Percentiles rank a stretch among this genome's conserved stretches.
phyloP scores from a whole-genome alignment of 1,140 invertebrate genomes.

The Caenorhabditis briggsae region DNA sequence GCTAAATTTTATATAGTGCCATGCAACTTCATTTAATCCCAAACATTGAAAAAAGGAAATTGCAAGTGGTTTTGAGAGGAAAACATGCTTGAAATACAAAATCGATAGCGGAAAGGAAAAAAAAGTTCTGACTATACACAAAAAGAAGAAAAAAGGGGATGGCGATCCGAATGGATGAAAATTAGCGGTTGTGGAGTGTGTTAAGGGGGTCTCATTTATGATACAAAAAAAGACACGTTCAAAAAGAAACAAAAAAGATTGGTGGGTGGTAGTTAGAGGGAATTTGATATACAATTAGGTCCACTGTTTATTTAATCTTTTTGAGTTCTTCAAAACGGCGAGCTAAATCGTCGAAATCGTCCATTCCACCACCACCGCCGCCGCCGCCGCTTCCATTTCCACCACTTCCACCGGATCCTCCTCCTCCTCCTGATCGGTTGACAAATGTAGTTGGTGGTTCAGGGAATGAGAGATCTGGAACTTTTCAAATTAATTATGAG shows the following conservation, averaged over 20 bases:
- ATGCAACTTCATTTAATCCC: slow-evolving; percentile 35
- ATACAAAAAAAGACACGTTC: slow-evolving; percentile 48
- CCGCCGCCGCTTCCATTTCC: slow-evolving; percentile 7
- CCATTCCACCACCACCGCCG: slow-evolving; percentile 51
- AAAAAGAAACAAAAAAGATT: background rate
- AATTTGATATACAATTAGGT: background rate
- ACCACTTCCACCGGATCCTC: background rate
- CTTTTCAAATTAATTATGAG: too few species aligned
- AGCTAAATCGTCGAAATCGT: slow-evolving; percentile 69
- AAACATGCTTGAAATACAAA: background rate
- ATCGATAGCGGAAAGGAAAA: background rate
- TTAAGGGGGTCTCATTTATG: slow-evolving; percentile 30
- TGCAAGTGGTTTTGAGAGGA: background rate
- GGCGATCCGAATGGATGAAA: too few species aligned
- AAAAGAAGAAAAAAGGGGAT: background rate
- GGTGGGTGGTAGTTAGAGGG: background rate
- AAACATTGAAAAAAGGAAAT: background rate
- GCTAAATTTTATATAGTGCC: background rate
- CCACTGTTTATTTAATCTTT: slow-evolving; percentile 62
- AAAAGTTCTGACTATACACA: slow-evolving; percentile 22
- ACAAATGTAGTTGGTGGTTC: slow-evolving; percentile 69
- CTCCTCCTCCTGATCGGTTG: slow-evolving; percentile 29
- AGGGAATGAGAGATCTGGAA: slow-evolving; percentile 70
- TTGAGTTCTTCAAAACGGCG: slow-evolving; percentile 68
- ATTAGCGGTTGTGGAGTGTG: background rate